phyloP scores from a whole-genome alignment of 2,888 invertebrate species.

The Myopa testacea region DNA sequence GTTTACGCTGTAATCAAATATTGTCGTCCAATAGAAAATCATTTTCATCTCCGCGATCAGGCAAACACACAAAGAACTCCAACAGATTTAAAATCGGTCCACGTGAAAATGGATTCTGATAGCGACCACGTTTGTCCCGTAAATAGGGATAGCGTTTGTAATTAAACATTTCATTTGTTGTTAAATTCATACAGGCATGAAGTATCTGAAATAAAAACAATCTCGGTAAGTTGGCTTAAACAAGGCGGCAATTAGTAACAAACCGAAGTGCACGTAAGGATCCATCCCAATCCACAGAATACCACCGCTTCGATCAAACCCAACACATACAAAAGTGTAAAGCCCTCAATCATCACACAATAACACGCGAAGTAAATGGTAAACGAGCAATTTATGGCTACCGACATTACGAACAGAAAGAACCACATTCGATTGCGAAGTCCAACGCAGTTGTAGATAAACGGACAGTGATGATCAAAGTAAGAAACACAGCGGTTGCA shows the following conservation, averaged over 20 bases:
- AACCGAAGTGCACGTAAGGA: conserved; percentile 88
- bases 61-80: conserved; percentile 90
- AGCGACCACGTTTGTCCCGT: conserved; percentile 87
- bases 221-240: neutral
- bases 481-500: conserved; percentile 91
- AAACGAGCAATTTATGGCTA: conserved; percentile 88
- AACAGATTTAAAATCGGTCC: conserved; percentile 87
- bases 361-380: conserved; percentile 90
- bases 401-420: conserved; percentile 87
- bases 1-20: conserved; percentile 64
- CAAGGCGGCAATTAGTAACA: conserved; percentile 60
- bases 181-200: conserved; percentile 92
- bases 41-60: conserved; percentile 82
- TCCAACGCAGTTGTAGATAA: conserved; percentile 95
- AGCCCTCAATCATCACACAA: conserved; percentile 85
- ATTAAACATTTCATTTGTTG: conserved; percentile 96
- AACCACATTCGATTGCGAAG: conserved; percentile 94
- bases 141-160: conserved; percentile 91
- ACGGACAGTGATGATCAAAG: conserved; percentile 96
- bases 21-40: conserved; percentile 77
- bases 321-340: conserved; percentile 85
- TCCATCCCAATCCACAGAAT: conserved; percentile 88
- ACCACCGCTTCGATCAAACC: conserved; percentile 85
- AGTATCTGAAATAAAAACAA: conserved; percentile 73
- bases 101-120: conserved; percentile 91